Base-by-base conservation (phyloP, 1,140 invertebrate species). In the Hycleus phaleratus region DNA sequence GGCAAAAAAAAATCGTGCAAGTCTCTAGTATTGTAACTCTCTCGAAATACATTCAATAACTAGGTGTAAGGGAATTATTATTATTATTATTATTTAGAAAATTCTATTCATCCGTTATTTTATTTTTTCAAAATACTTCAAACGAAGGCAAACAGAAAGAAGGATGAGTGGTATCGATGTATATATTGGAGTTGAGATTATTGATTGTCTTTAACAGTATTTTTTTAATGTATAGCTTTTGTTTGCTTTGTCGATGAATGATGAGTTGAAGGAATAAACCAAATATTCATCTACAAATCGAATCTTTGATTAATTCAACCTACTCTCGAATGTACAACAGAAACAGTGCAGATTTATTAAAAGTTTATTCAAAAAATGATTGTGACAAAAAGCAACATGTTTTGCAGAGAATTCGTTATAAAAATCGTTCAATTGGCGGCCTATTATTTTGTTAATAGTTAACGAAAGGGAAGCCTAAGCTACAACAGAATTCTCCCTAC, bases 181-280 rank as follows among this genome's bases (percentile, higher is more conserved):
- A 55, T 32, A 5, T 32, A 32, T 67, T 66, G 60, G 54, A 61
- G 66, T 63, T 67, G 62, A 68, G 68, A 67, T 62, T 69, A 32
- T 32, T 3, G 59, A 32, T 32, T 32, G 59, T 63, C 58, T 63
- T 65, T 5, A 59, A 70, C 63, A 70, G 68, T 70, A 70, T 70
- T 70, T 70, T 70, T 70, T 70, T 70, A 68, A 68, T 68, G 67
- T 70, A 70, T 64, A 70, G 68, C 67, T 70, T 32, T 32, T 32
- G 4, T 32, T 67, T 70, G 65, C 65, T 67, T 70, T 68, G 61
- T 67, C 59, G 62, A 70, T 67, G 58, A 66, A 32, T 32, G 0
- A 60, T 32, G 32, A 32, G 4, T 63, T 32, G 32, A 32, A 5
- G 32, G 7, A 32, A 48, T 45, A 39, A 46, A 48, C 26, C 6